Evolutionary conservation across 1,140 invertebrate species (phyloP), one percentile per base, ranked within the genome.

Genomic region (Drosophila trapezifrons): DNA sequence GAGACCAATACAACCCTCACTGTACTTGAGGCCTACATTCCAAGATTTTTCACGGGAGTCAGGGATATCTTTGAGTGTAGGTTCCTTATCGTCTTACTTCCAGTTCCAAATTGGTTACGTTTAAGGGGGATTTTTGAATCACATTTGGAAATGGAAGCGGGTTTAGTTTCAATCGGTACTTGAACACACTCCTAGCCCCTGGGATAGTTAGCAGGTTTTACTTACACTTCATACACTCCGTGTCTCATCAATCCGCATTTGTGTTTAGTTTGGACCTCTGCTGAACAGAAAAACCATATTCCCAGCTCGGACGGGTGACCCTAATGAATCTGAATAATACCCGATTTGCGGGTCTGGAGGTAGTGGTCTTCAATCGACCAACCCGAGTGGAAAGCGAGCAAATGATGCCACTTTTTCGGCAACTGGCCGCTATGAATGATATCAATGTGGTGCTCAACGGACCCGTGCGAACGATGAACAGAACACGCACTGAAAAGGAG

Each of bases 291-390:
- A 38, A 37, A 13, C 35, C 45, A 37, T 29, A 20, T 65, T 64
- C 54, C 25, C 71, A 87, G 83, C 84, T 87, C 2, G 38, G 35
- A n/a, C 47, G 62, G 15, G 18, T 87, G 12, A 76, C 32, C 15
- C 55, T 51, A 83, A 62, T 92, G 89, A 32, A 81, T 93, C 85
- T 97, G 49, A 97, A 97, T 92, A 97, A 97, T 78, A 97, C 96
- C 1, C 93, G 93, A n/a, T 93, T 94, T 59, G 94, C 96, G 1
- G 94, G 93, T 51, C 93, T 94, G n/a, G 93, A 96, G 46, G 93
- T 97, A 10, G 90, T 97, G 12, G 96, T 98, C 92, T 98, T 97
- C 92, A 98, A 98, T 92, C 93, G 97, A 7, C 96, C 97, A 3
- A 97, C 97, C 1, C 97, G 97, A 92, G 96, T 96, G 49, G 92